These are phyloP conservation scores for Struthidea cinerea DNA, from an alignment of 2,113 vertebrate species.

Conservation along the genomic window DNA sequence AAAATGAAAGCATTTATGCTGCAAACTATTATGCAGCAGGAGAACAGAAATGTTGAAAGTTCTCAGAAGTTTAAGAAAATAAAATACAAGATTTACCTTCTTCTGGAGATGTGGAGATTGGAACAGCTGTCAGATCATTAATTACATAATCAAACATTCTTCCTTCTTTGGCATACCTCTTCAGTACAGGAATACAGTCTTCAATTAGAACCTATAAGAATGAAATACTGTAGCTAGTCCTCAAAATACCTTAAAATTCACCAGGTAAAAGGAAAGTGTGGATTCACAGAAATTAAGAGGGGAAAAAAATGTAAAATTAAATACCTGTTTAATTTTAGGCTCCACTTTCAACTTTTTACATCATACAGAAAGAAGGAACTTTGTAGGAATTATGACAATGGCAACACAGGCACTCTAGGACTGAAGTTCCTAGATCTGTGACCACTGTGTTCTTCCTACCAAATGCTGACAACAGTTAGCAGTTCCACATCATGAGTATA, in stretches of 20 bases:
- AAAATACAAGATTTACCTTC: constrained; percentile 78
- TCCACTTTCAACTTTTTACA: background rate
- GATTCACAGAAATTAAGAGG: background rate
- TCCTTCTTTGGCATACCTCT: constrained; percentile 93
- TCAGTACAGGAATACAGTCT: constrained; percentile 95
- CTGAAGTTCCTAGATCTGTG: background rate
- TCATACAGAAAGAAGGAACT: background rate
- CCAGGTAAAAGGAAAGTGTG: background rate
- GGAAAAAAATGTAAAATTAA: background rate
- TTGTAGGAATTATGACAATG: background rate
- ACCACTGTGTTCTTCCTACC: background rate
- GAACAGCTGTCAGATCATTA: constrained; percentile 95
- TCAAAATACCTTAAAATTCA: background rate
- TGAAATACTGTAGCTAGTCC: background rate
- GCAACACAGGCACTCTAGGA: background rate
- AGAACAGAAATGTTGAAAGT: background rate
- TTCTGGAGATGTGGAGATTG: constrained; percentile 94
- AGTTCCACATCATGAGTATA: rapidly evolving
- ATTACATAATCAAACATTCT: constrained; percentile 96
- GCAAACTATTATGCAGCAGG: background rate
- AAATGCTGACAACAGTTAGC: background rate
- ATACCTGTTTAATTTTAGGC: background rate
- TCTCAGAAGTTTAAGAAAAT: background rate
- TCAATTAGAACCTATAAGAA: constrained; percentile 86
- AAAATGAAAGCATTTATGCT: background rate